Conservation (phyloP, 2,113 vertebrate species). For the Mellivora capensis region DNA sequence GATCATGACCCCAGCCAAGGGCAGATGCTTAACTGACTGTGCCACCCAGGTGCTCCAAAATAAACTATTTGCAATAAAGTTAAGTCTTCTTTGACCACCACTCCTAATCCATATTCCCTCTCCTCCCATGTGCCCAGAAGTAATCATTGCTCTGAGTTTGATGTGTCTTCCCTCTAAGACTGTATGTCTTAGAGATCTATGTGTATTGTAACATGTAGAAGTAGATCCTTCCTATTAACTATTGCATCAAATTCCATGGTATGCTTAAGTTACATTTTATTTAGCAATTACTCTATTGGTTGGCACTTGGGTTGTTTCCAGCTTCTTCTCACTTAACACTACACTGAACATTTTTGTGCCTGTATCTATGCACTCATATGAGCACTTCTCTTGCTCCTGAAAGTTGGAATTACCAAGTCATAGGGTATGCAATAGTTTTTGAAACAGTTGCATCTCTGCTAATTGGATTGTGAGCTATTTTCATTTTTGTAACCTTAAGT, state of each 20-base stretch:
- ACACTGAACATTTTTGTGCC: not conserved
- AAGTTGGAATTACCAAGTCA: not conserved
- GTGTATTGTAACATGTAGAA: not conserved
- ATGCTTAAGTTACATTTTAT: not conserved
- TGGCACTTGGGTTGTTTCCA: not conserved
- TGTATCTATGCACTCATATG: not conserved
- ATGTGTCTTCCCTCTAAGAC: not conserved
- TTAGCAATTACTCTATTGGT: not conserved
- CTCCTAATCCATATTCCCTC: not conserved
- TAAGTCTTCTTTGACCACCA: not conserved
- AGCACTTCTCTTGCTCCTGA: not conserved
- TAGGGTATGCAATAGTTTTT: not conserved
- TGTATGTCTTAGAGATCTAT: not conserved
- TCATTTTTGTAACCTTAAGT: not conserved
- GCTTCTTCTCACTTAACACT: not conserved
- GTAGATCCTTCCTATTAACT: not conserved
- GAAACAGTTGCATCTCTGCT: not conserved
- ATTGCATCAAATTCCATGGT: not conserved
- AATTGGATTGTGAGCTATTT: not conserved
- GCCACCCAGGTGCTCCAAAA: not conserved
- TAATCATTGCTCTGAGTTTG: not conserved
- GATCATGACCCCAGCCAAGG: not conserved
- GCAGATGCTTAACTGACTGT: not conserved
- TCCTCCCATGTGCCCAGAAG: not conserved
- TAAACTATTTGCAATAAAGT: not conserved